These are phyloP conservation scores for Camponotus fellah DNA, from an alignment of 2,888 invertebrate species.

Conservation along the genomic window DNA sequence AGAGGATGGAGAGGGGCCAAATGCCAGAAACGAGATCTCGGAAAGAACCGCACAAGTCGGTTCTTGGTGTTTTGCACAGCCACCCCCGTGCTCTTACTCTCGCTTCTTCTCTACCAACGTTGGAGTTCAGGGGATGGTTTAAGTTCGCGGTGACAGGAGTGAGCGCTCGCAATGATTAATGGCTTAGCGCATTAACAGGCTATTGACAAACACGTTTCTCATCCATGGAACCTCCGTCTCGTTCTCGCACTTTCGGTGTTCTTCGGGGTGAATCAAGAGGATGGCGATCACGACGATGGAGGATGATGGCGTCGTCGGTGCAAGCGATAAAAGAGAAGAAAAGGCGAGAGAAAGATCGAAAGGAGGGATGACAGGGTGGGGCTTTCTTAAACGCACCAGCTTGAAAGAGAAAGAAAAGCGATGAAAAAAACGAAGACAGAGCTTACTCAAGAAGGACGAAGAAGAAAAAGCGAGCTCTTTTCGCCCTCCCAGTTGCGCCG, in stretches of 20 bases:
- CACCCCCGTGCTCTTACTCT: slow-evolving; percentile 59
- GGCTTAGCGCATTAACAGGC: slow-evolving; percentile 86
- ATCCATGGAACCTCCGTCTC: slow-evolving; percentile 73
- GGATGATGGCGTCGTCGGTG: slow-evolving; percentile 57
- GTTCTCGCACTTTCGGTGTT: slow-evolving; percentile 53
- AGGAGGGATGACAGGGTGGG: slow-evolving; percentile 73
- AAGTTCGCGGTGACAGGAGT: slow-evolving; percentile 82
- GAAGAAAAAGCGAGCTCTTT: slow-evolving; percentile 60
- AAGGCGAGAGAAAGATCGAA: slow-evolving; percentile 75
- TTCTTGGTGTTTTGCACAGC: slow-evolving; percentile 68
- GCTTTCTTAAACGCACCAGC: slow-evolving; percentile 77
- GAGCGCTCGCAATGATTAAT: slow-evolving; percentile 86
- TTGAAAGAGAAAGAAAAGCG: slow-evolving; percentile 65
- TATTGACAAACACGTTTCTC: slow-evolving; percentile 86
- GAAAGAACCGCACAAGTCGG: slow-evolving; percentile 64
- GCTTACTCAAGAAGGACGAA: background rate
- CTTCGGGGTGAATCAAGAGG: slow-evolving; percentile 28
- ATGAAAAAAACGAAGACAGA: slow-evolving; percentile 31
- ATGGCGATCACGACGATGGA: slow-evolving; percentile 25
- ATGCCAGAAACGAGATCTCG: slow-evolving; percentile 58
- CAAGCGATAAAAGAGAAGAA: slow-evolving; percentile 78
- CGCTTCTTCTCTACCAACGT: slow-evolving; percentile 15
- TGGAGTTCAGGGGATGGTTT: slow-evolving; percentile 73
- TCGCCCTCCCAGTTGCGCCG: slow-evolving; percentile 57
- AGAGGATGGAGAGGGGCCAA: slow-evolving; percentile 52